These are phyloP conservation scores for Prunella fulvescens DNA, from an alignment of 2,113 vertebrate genomes.

Conservation along the genomic window DNA sequence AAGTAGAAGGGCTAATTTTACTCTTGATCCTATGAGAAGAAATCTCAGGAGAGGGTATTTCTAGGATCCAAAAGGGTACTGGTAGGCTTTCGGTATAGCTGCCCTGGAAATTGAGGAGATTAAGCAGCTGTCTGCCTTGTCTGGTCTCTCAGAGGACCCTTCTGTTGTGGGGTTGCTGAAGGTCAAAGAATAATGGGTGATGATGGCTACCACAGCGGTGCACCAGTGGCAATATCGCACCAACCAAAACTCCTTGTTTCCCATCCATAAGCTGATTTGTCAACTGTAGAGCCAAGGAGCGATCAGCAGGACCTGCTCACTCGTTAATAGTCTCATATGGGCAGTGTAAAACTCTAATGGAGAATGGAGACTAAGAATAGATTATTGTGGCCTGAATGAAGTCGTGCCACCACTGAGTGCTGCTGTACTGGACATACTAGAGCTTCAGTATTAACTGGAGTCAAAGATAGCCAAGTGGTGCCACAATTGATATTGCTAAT, in stretches of 20 bases:
- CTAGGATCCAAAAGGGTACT: neutral
- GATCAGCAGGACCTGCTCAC: neutral
- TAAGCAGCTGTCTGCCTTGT: neutral
- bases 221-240: neutral
- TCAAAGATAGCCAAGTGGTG: neutral
- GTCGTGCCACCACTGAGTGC: neutral
- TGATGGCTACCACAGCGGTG: neutral
- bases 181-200: neutral
- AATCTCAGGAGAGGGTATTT: neutral
- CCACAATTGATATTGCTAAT: neutral
- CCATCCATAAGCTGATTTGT: neutral
- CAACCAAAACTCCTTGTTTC: neutral
- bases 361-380: neutral
- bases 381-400: neutral
- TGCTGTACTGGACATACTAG: neutral
- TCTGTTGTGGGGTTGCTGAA: neutral
- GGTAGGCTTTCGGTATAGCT: neutral
- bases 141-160: neutral
- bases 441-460: neutral
- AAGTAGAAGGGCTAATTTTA: neutral
- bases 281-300: neutral
- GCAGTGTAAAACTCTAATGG: neutral
- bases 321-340: neutral
- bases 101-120: neutral
- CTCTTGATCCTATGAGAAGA: neutral